Evolutionary conservation across 2,113 vertebrate genomes (phyloP).

Genomic region (Terrapene triunguis): DNA sequence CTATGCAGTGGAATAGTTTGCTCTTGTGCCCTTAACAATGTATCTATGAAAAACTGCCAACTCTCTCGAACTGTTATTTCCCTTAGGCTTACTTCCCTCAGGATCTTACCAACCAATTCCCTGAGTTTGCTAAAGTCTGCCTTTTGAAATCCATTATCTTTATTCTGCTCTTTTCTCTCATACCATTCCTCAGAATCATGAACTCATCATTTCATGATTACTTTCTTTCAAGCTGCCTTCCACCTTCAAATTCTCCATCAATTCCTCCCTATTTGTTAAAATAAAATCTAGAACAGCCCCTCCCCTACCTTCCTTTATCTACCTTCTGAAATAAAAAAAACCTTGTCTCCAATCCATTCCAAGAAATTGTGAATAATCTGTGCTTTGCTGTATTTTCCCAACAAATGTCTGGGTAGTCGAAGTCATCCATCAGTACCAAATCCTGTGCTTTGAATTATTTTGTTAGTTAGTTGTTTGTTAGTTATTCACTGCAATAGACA

Average conservation of each 20-base stretch:
- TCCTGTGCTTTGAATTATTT: neutral
- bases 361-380: neutral
- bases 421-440: neutral
- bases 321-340: neutral
- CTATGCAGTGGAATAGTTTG: neutral
- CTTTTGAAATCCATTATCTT: neutral
- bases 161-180: neutral
- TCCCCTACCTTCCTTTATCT: neutral
- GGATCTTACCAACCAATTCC: neutral
- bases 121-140: neutral
- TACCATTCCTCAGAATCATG: neutral
- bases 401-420: neutral
- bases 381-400: neutral
- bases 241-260: neutral
- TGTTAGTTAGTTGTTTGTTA: neutral
- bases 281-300: neutral
- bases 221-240: neutral
- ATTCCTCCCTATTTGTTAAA: neutral
- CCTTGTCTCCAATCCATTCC: neutral
- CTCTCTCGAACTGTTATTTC: neutral
- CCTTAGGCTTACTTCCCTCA: neutral
- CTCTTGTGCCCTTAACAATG: neutral
- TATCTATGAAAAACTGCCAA: neutral
- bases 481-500: neutral
- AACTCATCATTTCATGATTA: neutral